phyloP scores from a whole-genome alignment of 1,140 invertebrate genomes.

The Frieseomelitta varia region DNA sequence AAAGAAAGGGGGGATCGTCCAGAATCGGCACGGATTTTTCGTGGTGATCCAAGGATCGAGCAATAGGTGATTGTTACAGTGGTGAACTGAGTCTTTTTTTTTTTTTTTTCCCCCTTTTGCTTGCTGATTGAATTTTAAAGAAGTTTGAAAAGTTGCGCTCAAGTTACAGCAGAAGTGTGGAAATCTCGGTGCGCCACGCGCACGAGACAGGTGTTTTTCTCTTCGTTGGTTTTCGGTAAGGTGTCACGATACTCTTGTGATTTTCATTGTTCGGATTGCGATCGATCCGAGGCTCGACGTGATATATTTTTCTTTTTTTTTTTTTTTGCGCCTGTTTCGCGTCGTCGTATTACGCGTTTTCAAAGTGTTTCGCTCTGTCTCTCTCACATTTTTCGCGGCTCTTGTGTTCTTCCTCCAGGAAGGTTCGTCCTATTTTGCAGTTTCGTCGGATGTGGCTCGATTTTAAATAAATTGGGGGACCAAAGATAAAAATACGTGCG shows the following conservation, averaged over 20 bases:
- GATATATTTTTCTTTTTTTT: too few relatives aligned
- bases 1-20: neutral
- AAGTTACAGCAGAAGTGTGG: neutral
- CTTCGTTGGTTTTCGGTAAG: slow-evolving; percentile 6
- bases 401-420: neutral
- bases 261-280: too few relatives aligned
- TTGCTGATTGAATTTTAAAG: neutral
- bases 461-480: neutral
- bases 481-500: neutral
- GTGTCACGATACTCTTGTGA: neutral
- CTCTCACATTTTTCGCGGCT: neutral
- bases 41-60: neutral
- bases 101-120: neutral
- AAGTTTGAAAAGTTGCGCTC: neutral
- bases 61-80: neutral
- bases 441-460: neutral
- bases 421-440: too few relatives aligned
- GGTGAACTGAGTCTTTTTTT: neutral
- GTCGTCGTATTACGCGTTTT: neutral
- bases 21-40: slow-evolving; percentile 3
- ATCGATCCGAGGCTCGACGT: neutral
- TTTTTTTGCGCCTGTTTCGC: neutral
- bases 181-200: neutral
- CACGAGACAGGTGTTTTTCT: neutral
- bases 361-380: neutral